These are phyloP conservation scores for Hydrocynus forskahlii DNA, from an alignment of 2,797 vertebrate genomes.

Conservation along the genomic window DNA sequence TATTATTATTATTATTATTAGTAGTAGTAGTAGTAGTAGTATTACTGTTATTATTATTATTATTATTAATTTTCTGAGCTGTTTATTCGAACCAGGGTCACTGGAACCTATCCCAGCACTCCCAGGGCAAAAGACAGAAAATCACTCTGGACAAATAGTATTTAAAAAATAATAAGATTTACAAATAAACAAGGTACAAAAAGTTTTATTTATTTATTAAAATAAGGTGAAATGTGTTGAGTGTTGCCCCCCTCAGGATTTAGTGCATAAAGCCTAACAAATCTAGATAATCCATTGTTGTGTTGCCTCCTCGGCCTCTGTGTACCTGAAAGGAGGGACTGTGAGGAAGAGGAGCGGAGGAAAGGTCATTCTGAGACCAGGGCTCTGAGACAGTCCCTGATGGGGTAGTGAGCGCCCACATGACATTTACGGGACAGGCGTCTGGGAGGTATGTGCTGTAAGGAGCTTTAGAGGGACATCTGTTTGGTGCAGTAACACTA, in stretches of 20 bases:
- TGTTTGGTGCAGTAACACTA: conserved; percentile 28
- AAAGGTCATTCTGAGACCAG: not conserved
- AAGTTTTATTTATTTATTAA: too few species aligned
- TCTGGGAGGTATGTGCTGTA: conserved; percentile 20
- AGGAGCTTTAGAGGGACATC: conserved; percentile 38
- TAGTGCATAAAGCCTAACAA: not conserved
- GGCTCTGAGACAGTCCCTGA: conserved; percentile 13
- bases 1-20: too few species aligned
- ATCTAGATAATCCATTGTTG: conserved; percentile 2
- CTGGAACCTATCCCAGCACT: too few species aligned
- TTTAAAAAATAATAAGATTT: too few species aligned
- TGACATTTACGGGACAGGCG: conserved; percentile 35
- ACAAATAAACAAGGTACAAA: too few species aligned
- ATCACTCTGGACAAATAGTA: too few species aligned
- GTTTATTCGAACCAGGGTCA: too few species aligned
- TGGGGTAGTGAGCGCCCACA: conserved; percentile 2
- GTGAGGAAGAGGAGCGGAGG: not conserved
- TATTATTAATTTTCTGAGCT: too few species aligned
- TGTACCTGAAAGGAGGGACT: not conserved
- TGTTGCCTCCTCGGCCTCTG: not conserved
- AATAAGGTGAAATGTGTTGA: too few species aligned
- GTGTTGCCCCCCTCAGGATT: not conserved
- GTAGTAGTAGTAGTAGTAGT: too few species aligned
- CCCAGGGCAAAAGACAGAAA: too few species aligned
- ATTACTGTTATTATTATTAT: too few species aligned